phyloP scores from a whole-genome alignment of 2,113 vertebrate genomes.

The Grallaria varia region DNA sequence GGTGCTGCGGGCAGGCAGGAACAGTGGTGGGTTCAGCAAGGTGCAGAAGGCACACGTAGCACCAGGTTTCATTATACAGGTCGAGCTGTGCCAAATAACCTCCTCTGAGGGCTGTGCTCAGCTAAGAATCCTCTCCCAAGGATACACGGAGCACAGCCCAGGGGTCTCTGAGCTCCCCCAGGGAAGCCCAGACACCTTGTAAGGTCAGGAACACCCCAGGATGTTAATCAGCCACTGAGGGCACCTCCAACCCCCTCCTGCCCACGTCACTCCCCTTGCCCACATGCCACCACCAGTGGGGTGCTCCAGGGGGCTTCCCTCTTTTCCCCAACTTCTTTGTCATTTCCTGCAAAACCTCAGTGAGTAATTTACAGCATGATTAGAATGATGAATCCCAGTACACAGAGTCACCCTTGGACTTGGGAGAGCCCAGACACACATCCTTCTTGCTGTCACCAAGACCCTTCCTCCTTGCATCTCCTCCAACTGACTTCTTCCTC shows the following conservation, averaged over 20 bases:
- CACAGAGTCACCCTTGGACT: neutral
- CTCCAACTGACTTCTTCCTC: neutral
- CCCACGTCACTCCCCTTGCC: neutral
- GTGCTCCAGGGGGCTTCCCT: neutral
- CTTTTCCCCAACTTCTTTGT: neutral
- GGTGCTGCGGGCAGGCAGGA: accelerated
- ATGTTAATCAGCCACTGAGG: neutral
- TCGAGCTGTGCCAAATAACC: neutral
- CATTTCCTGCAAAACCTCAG: accelerated
- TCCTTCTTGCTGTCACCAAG: neutral
- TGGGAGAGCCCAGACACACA: accelerated
- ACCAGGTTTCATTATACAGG: neutral
- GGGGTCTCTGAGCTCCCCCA: neutral
- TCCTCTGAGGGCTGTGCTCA: neutral
- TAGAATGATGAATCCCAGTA: accelerated
- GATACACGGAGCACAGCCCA: accelerated
- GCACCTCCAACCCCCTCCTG: neutral
- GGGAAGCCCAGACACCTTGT: neutral
- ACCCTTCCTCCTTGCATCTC: accelerated
- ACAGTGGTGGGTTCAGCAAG: neutral
- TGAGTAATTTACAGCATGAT: neutral
- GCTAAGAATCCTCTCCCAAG: neutral
- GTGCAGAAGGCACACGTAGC: accelerated
- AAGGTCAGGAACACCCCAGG: accelerated
- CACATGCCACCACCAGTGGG: accelerated